Base-by-base conservation (phyloP, 2,797 vertebrate species). In the Tenualosa ilisha region DNA sequence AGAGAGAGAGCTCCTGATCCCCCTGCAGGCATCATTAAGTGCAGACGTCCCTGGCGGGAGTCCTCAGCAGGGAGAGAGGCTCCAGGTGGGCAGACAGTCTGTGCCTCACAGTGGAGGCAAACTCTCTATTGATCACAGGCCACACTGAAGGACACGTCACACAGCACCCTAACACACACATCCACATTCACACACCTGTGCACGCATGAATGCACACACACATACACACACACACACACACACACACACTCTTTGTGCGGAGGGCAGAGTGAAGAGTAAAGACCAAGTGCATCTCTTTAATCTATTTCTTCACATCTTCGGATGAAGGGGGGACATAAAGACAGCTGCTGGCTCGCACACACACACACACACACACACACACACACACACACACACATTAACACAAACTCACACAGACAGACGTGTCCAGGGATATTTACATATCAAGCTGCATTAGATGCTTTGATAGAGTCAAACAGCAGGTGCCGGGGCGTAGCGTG, bases 401-500 rank as follows among this genome's bases (percentile, higher is more conserved):
- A 40, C 15, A 40, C 31, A 75, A 4, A 72, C 68, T 17, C 68
- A 40, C 68, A 40, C 68, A 75, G 31, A 75, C 68, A 40, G 8
- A 75, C 68, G 11, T 31, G 26, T 12, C 24, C 31, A 4, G 2
- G 37, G 1, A n/a, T 56, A 86, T 86, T 86, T 82, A 81, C 83
- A 88, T 72, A 84, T 81, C 84, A 83, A 85, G 84, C 86, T 46
- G 3, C n/a, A 24, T 3, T 46, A 83, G 84, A 51, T 53, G 56
- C 68, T 61, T 51, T 72, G 82, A 61, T 81, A 83, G 22, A 84
- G 56, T 51, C 54, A 61, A 49, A 84, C 68, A 75, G 68, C 68
- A 75, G 68, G 68, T 75, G 68, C 31, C 4, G 31, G 40, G 68
- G 37, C 68, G 31, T 40, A 13, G 12, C 31, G 37, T 75, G 68